Evolutionary conservation across 2,113 vertebrate species (phyloP), one percentile per base, ranked within the genome.

Genomic region (Thunnus thynnus): DNA sequence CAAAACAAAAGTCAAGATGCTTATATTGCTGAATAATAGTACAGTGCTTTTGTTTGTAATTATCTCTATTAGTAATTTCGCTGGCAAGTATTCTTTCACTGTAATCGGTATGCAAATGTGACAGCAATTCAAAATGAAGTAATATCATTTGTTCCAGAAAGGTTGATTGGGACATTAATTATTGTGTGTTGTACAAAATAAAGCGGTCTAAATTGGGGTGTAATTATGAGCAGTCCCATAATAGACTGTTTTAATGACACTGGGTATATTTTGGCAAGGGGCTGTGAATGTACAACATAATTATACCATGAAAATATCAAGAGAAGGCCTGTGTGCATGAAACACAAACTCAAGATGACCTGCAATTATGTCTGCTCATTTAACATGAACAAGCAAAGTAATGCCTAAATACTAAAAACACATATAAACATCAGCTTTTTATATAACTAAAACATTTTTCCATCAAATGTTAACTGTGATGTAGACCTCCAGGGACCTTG

Each of bases 131-230:
- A 86, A 82, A 91, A 92, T 87, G 25, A 93, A 88, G 81, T 87
- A 88, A 88, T 87, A 61, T 82, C 74, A 90, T 89, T 86, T 89
- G 84, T 90, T 91, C 85, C 79, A 77, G 57, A 88, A 90, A 88
- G 90, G 87, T 80, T 94, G 90, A 93, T 92, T 93, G 85, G 88
- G 68, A 89, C 89, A 92, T 93, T 89, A 90, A 93, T 93, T 93
- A 92, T 83, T 80, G 74, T 85, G 82, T 32, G 69, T 80, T 86
- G 78, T 86, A 90, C 72, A 89, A 87, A 93, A 92, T 89, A 88
- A 85, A 88, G 86, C 80, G 68, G 82, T 74, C 72, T 44, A 78
- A 85, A 93, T 81, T 85, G 47, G 76, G 79, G 81, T 78, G 87
- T 92, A 92, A 94, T 93, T 92, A 92, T 80, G 75, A 90, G 73